A percentile compares a stretch with the other conserved stretches of the same genome.
These are phyloP conservation scores for Melipona beecheii DNA, from an alignment of 2,888 invertebrate species.

Conservation along the genomic window DNA sequence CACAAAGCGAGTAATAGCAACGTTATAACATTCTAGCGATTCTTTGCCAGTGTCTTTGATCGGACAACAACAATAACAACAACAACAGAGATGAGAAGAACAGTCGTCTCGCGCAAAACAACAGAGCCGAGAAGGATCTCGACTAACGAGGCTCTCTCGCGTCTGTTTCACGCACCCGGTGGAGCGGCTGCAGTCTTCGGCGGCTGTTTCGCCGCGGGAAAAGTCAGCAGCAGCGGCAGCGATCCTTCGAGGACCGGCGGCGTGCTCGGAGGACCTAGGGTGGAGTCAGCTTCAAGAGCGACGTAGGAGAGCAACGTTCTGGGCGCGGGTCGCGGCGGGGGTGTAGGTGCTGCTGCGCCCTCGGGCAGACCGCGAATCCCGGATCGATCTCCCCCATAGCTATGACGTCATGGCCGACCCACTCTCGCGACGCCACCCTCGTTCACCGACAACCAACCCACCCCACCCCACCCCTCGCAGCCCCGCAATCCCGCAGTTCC, in stretches of 20 bases:
- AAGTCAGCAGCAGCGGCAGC: conserved; percentile 21
- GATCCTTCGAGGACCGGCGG: conserved; percentile 9
- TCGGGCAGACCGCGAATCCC: conserved; percentile 73
- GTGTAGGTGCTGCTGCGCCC: conserved; percentile 65
- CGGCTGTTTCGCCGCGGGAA: conserved; percentile 12
- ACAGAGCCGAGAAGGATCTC: neutral
- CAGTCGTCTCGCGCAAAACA: neutral
- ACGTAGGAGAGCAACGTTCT: conserved; percentile 33
- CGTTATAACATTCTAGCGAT: too few species aligned
- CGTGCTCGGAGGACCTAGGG: conserved; percentile 34
- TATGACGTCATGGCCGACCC: conserved; percentile 71
- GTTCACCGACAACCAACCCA: conserved; percentile 48
- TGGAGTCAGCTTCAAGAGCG: conserved; percentile 52
- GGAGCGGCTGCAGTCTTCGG: neutral
- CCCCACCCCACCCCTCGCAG: neutral
- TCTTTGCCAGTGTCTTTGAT: too few species aligned
- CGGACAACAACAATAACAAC: too few species aligned
- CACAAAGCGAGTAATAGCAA: too few species aligned
- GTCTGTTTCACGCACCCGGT: neutral
- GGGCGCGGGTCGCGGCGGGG: conserved; percentile 18
- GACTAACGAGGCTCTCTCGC: neutral
- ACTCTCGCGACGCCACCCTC: conserved; percentile 71
- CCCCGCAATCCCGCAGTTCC: conserved; percentile 53
- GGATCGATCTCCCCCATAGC: conserved; percentile 73
- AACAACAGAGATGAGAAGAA: too few species aligned